Evolutionary conservation across 2,888 invertebrate genomes (phyloP).

Genomic region (Ochropleura plecta): DNA sequence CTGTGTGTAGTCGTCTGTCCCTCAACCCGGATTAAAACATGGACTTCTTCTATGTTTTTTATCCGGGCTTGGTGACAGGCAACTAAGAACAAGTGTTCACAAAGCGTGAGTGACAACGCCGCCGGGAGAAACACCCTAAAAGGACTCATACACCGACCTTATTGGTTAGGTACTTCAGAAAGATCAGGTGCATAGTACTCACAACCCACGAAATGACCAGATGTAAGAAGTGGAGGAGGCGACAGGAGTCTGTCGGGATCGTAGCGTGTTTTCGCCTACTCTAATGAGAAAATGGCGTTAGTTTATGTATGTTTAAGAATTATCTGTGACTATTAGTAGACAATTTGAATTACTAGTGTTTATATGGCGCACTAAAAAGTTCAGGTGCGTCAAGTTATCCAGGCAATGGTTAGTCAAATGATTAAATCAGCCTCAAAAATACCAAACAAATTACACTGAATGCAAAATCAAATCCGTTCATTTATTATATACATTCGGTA

Average conservation of each 20-base stretch:
- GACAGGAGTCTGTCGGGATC: too few species aligned
- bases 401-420: neutral
- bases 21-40: too few species aligned
- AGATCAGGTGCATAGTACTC: too few species aligned
- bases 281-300: neutral
- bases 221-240: too few species aligned
- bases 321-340: neutral
- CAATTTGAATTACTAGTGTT: too few species aligned
- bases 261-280: too few species aligned
- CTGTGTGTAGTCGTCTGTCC: too few species aligned
- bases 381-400: too few species aligned
- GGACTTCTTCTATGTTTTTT: neutral
- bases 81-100: neutral
- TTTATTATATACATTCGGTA: too few species aligned
- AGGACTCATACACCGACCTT: neutral
- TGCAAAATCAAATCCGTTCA: neutral
- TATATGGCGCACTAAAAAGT: neutral
- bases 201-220: too few species aligned
- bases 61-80: neutral
- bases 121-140: neutral
- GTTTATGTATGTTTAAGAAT: neutral
- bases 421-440: neutral
- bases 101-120: neutral
- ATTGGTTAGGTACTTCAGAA: too few species aligned
- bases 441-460: neutral